Base-by-base conservation (phyloP, 2,888 invertebrate genomes). In the Rotaria magnacalcarata region DNA sequence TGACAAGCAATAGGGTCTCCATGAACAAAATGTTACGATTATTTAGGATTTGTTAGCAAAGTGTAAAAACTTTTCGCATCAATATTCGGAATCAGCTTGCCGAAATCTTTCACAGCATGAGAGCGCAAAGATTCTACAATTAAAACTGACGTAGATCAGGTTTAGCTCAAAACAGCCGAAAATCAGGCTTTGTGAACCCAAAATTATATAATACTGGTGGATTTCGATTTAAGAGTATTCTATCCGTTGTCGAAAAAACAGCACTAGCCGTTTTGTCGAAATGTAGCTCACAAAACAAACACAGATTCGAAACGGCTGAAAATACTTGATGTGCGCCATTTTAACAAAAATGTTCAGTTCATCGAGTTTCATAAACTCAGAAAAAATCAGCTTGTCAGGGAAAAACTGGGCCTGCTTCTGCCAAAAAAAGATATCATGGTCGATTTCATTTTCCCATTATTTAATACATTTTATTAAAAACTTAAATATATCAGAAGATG, bases 361-460 rank as follows among this genome's bases (percentile, higher is more conserved):
- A 75, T 75, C 75, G 75, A 43, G 43, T 75, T 75, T 43, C 27
- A 75, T 75, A 43, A 43, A 21, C 21, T 43, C 2, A 75, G 47
- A 75, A 75, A 67, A 60, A 60, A 75, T 10, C 75, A 75, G 75
- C 75, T 75, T 75, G 75, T 43, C 43, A 75, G 75, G 43, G 19
- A 75, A 75, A 75, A 43, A 41, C 21, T 75, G 47, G 34, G 2
- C 6, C n/a, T 67, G 16, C 67, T 0, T 67, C 27, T 27, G 16
- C 34, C 67, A 67, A 67, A 67, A 60, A n/a, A 67, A 27, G 8
- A 10, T 67, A 67, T n/a, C 58, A 58, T 58, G 14, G 1, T 56
- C 56, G 56, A 56, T 56, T 56, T 56, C 24, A 56, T 56, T 56
- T 56, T 56, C 4, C 24, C 52, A 52, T 52, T 52, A 52, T 52